Base-by-base conservation (phyloP, 35 echinoderm and acorn worm species). In the Heliocidaris erythrogramma region DNA sequence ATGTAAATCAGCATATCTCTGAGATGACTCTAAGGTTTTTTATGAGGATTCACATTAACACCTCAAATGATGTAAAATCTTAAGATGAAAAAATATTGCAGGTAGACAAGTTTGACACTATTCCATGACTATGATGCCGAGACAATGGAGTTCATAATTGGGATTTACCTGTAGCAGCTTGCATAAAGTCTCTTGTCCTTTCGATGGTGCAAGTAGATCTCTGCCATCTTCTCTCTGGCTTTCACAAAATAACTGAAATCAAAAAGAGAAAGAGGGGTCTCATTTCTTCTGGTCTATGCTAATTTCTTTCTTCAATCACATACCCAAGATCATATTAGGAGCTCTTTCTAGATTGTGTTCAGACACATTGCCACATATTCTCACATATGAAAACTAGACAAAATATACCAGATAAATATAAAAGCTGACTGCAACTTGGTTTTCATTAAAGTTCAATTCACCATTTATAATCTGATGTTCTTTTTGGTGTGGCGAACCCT, bases 141-240 rank as follows among this genome's bases (percentile, higher is more conserved):
- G 35, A 42, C 35, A 42, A 42, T 27, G n/a, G 27, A 69, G 60
- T 69, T 69, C 6, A n/a, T 42, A 78, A n/a, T n/a, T 78, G 65
- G 17, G 87, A 86, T 92, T 90, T 96, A 99, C 98, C 98, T 99
- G 50, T 97, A 97, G 87, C 98, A 99, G 27, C 97, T 95, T 17
- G 97, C 97, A 96, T 99, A 99, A 5, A 99, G 96, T 65, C 97
- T 90, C 88, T 97, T 97, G 92, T 99, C 98, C 94, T 99, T 99
- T 30, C 98, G 93, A 60, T 99, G 96, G 92, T 99, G 93, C 31
- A 99, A 87, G 47, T 99, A 99, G 48, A 99, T 99, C 27, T 97
- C 98, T 27, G 97, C 97, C 98, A 99, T 99, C 84, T 99, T 99
- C 31, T 96, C 94, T 95, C 97, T 96, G 30, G 98, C 98, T 97